phyloP scores from a whole-genome alignment of 2,797 vertebrate genomes.

The Falco columbarius region DNA sequence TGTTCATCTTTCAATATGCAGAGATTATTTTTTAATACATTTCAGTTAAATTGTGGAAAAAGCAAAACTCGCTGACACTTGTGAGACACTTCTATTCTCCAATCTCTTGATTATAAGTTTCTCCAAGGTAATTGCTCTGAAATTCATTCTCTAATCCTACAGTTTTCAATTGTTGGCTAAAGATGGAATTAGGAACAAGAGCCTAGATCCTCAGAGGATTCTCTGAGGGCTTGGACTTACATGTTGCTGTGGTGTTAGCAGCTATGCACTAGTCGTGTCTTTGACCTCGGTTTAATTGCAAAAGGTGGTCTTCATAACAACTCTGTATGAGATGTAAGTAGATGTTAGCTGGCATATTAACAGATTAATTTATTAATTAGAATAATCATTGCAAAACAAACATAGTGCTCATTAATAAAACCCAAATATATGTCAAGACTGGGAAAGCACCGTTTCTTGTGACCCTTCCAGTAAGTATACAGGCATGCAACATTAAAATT shows the following conservation, averaged over 20 bases:
- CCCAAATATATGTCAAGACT: not conserved
- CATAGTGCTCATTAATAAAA: not conserved
- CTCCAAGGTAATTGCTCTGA: slow-evolving; percentile 42
- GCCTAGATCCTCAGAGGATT: not conserved
- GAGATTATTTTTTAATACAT: slow-evolving; percentile 38
- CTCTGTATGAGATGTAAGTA: slow-evolving; percentile 9
- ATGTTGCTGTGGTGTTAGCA: not conserved
- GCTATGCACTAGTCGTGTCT: not conserved
- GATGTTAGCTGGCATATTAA: not conserved
- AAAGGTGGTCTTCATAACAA: not conserved
- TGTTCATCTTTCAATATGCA: not conserved
- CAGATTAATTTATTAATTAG: slow-evolving; percentile 31
- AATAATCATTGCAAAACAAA: slow-evolving; percentile 20
- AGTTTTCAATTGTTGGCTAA: slow-evolving; percentile 29
- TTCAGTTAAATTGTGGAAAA: not conserved
- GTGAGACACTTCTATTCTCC: slow-evolving; percentile 30
- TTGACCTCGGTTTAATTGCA: slow-evolving; percentile 38
- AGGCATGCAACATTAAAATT: not conserved
- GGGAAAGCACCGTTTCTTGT: not conserved
- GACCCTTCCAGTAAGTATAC: not conserved
- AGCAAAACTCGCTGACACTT: slow-evolving; percentile 4
- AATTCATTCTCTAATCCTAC: slow-evolving; percentile 43
- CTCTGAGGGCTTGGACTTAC: not conserved
- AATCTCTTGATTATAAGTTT: slow-evolving; percentile 42
- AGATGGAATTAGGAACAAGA: slow-evolving; percentile 46